phyloP scores from a whole-genome alignment of 2,888 invertebrate species.

The Glaucopsyche alexis region DNA sequence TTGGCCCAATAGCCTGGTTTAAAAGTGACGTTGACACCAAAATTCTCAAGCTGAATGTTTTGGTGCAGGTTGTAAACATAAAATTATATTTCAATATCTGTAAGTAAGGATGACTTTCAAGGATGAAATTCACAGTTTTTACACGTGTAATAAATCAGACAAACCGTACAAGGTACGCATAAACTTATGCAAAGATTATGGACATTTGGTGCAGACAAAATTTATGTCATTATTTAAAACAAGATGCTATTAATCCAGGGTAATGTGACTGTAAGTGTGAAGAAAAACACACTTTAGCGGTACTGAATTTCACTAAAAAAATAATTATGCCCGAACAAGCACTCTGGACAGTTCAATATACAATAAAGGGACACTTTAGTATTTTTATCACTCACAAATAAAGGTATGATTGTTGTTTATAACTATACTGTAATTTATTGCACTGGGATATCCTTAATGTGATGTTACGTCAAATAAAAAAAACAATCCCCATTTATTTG shows the following conservation, averaged over 20 bases:
- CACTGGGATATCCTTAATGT: constrained; percentile 16
- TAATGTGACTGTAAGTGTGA: not conserved
- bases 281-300: not conserved
- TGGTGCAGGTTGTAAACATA: too few species aligned
- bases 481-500: constrained; percentile 14
- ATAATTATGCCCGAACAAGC: not conserved
- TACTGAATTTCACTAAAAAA: constrained; percentile 6
- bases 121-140: not conserved
- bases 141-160: not conserved
- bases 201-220: not conserved
- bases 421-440: constrained; percentile 3
- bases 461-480: constrained; percentile 3
- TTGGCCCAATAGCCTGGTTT: too few species aligned
- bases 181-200: constrained; percentile 1
- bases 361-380: constrained; percentile 9
- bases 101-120: not conserved
- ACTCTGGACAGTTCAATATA: not conserved
- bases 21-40: too few species aligned
- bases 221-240: constrained; percentile 21
- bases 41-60: too few species aligned
- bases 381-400: constrained; percentile 26
- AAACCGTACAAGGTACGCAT: not conserved
- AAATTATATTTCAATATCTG: not conserved
- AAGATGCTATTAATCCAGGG: constrained; percentile 6
- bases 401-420: not conserved